Conservation (phyloP, 2,113 vertebrate species). For the Platichthys flesus region DNA sequence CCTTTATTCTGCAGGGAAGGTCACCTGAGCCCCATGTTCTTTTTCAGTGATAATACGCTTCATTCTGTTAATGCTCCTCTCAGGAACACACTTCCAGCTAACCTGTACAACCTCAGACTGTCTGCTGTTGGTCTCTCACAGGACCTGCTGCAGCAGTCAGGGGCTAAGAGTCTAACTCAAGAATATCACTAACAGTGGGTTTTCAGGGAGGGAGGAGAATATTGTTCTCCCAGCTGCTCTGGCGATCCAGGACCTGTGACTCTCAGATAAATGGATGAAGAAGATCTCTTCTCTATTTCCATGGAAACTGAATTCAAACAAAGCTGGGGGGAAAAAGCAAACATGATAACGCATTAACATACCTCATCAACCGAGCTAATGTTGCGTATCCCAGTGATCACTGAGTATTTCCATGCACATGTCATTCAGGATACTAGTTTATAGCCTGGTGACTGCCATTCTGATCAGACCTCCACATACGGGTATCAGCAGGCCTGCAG, state of each 20-base stretch:
- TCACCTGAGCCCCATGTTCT: constrained; percentile 31
- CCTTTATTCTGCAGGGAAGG: constrained; percentile 62
- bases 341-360: constrained; percentile 10
- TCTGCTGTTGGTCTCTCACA: background rate
- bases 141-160: background rate
- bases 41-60: constrained; percentile 33
- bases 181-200: constrained; percentile 1
- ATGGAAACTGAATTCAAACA: constrained; percentile 39
- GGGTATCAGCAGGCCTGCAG: background rate
- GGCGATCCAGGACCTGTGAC: constrained; percentile 18
- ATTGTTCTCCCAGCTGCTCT: constrained; percentile 14
- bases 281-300: constrained; percentile 11
- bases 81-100: constrained; percentile 17
- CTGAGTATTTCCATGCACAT: constrained; percentile 30
- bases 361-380: constrained; percentile 49
- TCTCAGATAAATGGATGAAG: constrained; percentile 22
- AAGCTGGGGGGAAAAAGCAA: constrained; percentile 17
- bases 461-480: constrained; percentile 9
- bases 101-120: constrained; percentile 22
- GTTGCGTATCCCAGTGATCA: constrained; percentile 26
- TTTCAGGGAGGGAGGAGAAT: constrained; percentile 5
- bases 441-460: constrained; percentile 16
- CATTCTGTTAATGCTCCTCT: constrained; percentile 28
- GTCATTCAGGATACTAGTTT: constrained; percentile 12
- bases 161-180: background rate